Conservation (phyloP, 2,113 vertebrate genomes). For the Heloderma charlesbogerti region DNA sequence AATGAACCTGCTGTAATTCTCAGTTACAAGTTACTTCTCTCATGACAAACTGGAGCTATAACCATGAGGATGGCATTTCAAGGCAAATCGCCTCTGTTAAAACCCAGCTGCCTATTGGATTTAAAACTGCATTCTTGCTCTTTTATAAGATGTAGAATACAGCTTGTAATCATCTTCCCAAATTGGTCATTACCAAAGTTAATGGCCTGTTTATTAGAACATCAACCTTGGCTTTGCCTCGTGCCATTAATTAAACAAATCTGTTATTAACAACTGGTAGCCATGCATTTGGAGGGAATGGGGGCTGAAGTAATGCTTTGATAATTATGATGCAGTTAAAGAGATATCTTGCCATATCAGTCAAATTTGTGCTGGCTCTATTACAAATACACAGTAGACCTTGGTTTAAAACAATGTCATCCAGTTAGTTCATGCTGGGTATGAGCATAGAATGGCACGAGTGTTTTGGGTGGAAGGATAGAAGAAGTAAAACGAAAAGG, state of each 20-base stretch:
- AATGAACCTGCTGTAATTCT: constrained; percentile 53
- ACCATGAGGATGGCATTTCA: constrained; percentile 53
- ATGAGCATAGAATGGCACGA: not conserved
- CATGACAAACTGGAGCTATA: constrained; percentile 24
- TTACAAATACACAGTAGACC: constrained; percentile 35
- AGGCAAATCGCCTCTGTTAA: constrained; percentile 57
- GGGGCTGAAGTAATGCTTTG: constrained; percentile 43
- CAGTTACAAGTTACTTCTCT: not conserved
- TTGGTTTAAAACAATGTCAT: constrained; percentile 31
- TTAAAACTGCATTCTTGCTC: constrained; percentile 67
- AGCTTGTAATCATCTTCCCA: constrained; percentile 80
- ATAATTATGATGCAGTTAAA: constrained; percentile 62
- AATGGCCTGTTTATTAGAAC: constrained; percentile 85
- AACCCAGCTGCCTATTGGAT: constrained; percentile 62
- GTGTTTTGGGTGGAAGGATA: not conserved
- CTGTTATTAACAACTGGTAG: constrained; percentile 78
- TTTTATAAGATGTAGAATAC: constrained; percentile 72
- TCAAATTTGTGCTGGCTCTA: constrained; percentile 25
- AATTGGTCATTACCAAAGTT: constrained; percentile 84
- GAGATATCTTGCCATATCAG: constrained; percentile 52
- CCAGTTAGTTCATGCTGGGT: constrained; percentile 42
- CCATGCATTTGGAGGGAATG: constrained; percentile 53
- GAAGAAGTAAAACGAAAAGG: not conserved
- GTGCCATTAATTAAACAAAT: constrained; percentile 82
- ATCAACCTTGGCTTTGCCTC: constrained; percentile 84